phyloP scores from a whole-genome alignment of 2,888 invertebrate species.

The Helobdella robusta region DNA sequence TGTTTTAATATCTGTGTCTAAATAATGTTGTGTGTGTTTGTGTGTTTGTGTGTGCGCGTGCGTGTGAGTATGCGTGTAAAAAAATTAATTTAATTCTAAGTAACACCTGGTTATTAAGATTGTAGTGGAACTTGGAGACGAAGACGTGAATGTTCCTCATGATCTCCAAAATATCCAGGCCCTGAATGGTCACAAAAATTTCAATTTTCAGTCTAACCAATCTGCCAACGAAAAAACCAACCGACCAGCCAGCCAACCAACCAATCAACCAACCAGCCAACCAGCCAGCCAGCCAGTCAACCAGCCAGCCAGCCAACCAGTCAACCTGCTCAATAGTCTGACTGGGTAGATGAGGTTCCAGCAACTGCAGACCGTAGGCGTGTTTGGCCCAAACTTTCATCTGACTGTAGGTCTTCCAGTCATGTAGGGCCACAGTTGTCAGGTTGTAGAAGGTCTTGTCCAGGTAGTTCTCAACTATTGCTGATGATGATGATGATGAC shows the following conservation, averaged over 20 bases:
- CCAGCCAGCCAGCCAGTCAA: no score
- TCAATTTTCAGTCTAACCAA: no score
- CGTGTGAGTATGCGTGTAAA: not conserved
- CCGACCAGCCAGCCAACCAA: no score
- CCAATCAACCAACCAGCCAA: no score
- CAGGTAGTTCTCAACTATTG: constrained; percentile 73
- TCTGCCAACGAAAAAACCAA: no score
- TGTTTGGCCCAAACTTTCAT: constrained; percentile 83
- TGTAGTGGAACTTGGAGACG: constrained; percentile 83
- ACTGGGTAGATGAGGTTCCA: constrained; percentile 87
- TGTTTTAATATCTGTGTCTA: no score
- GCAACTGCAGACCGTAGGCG: constrained; percentile 68
- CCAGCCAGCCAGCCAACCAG: no score
- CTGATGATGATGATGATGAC: constrained; percentile 43
- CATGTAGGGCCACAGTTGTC: constrained; percentile 89
- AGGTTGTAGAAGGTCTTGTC: constrained; percentile 91
- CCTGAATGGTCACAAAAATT: no score
- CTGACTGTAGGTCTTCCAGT: constrained; percentile 93
- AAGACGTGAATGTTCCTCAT: constrained; percentile 92
- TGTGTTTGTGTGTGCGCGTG: not conserved
- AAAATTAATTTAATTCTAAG: not conserved
- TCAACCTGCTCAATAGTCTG: constrained; percentile 81
- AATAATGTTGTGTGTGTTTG: no score
- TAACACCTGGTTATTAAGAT: constrained; percentile 74
- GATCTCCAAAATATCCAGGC: constrained; percentile 87